A percentile compares a stretch with the other conserved stretches of the same genome.
These are phyloP conservation scores for Myioborus miniatus DNA, from an alignment of 2,797 vertebrate genomes.

Conservation along the genomic window DNA sequence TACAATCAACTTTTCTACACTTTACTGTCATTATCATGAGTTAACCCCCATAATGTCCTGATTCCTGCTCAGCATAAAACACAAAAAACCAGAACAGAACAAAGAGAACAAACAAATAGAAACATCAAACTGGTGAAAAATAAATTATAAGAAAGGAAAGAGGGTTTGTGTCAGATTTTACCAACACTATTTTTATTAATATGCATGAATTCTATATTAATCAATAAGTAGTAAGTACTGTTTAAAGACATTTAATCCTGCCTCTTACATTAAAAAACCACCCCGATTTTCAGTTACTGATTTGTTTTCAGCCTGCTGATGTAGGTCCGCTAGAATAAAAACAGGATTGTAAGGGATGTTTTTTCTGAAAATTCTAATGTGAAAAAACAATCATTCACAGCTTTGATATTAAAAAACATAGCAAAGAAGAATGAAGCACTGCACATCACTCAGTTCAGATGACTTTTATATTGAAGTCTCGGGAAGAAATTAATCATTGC, in stretches of 20 bases:
- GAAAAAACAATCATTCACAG: neutral
- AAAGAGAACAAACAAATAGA: neutral
- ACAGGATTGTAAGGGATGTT: neutral
- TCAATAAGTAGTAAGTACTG: neutral
- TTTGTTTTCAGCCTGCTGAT: neutral
- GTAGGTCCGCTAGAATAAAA: neutral
- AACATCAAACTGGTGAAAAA: neutral
- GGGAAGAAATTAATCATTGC: conserved; percentile 46
- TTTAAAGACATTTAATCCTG: neutral
- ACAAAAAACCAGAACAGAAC: neutral
- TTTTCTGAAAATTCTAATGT: neutral
- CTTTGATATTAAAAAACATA: neutral
- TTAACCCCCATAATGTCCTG: neutral
- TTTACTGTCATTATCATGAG: neutral
- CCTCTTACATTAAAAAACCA: neutral
- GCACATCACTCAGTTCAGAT: neutral
- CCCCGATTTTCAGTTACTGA: neutral
- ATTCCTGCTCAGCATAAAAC: neutral
- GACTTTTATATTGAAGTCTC: neutral
- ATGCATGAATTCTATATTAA: neutral
- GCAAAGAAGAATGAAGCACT: neutral
- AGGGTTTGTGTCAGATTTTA: neutral
- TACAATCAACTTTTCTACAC: neutral
- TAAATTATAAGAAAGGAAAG: neutral
- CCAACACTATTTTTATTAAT: neutral